phyloP scores from a whole-genome alignment of 2,797 vertebrate species.

The Pangasius mekongensis region DNA sequence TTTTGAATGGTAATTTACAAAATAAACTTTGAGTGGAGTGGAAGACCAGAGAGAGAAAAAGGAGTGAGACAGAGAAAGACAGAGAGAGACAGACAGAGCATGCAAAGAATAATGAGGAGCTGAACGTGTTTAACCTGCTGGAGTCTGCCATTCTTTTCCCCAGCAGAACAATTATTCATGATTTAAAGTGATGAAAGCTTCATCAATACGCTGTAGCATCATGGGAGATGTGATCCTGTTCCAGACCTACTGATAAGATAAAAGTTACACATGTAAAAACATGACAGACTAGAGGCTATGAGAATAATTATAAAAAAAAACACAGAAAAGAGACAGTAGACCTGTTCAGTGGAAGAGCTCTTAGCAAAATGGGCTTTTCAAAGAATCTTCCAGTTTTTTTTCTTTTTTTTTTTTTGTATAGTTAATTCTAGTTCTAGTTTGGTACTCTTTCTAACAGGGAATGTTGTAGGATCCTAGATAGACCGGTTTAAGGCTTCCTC shows the following conservation, averaged over 20 bases:
- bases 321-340: not conserved
- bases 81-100: conserved; percentile 60
- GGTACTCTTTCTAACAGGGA: not conserved
- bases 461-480: not conserved
- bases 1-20: conserved; percentile 73
- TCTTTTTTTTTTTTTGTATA: not conserved
- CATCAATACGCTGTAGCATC: conserved; percentile 25
- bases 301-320: conserved; percentile 24
- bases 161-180: conserved; percentile 47
- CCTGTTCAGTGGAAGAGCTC: not conserved
- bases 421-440: not conserved
- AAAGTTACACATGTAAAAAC: conserved; percentile 31
- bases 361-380: not conserved
- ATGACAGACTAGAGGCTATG: conserved; percentile 5
- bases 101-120: conserved; percentile 45
- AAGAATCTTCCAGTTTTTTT: not conserved
- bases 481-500: not conserved
- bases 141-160: conserved; percentile 40
- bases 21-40: conserved; percentile 66
- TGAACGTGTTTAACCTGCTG: conserved; percentile 55
- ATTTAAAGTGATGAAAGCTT: conserved; percentile 44
- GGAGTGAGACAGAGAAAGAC: conserved; percentile 50
- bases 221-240: conserved; percentile 25
- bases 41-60: not conserved
- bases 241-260: conserved; percentile 21